phyloP scores from a whole-genome alignment of 1,140 invertebrate genomes.

The Vollenhovia emeryi region DNA sequence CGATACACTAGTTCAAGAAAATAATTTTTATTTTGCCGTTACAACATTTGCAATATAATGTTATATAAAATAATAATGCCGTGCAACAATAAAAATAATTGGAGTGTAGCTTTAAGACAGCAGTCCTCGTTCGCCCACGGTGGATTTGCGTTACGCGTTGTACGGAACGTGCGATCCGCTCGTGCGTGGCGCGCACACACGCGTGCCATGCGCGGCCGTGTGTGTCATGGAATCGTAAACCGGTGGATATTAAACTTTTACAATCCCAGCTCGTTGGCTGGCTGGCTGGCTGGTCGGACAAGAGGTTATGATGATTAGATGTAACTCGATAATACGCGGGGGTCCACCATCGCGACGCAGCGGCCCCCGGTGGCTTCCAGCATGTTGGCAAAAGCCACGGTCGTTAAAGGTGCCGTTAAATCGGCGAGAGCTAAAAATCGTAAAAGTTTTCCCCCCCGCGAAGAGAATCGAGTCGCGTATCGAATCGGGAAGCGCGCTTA shows the following conservation, averaged over 20 bases:
- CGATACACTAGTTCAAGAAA: neutral
- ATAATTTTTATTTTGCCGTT: neutral
- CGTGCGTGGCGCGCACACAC: slow-evolving; percentile 38
- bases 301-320: slow-evolving; percentile 85
- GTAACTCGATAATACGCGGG: slow-evolving; percentile 83
- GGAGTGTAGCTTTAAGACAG: neutral
- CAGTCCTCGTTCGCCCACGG: neutral
- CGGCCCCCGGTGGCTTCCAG: slow-evolving; percentile 43
- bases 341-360: slow-evolving; percentile 52
- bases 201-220: slow-evolving; percentile 33
- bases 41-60: neutral
- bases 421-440: slow-evolving; percentile 82
- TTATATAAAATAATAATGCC: neutral
- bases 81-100: neutral
- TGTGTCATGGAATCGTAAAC: slow-evolving; percentile 83
- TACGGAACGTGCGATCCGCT: slow-evolving; percentile 30
- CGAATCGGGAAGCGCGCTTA: slow-evolving; percentile 24
- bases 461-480: slow-evolving; percentile 41
- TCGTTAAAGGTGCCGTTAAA: slow-evolving; percentile 84
- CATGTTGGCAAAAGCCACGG: slow-evolving; percentile 71
- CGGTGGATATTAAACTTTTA: slow-evolving; percentile 85
- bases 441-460: slow-evolving; percentile 71
- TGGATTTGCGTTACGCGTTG: slow-evolving; percentile 43
- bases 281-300: slow-evolving; percentile 74
- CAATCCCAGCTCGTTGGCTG: slow-evolving; percentile 77